Evolutionary conservation across 1,140 invertebrate genomes (phyloP).

Genomic region (Sweltsa coloradensis): DNA sequence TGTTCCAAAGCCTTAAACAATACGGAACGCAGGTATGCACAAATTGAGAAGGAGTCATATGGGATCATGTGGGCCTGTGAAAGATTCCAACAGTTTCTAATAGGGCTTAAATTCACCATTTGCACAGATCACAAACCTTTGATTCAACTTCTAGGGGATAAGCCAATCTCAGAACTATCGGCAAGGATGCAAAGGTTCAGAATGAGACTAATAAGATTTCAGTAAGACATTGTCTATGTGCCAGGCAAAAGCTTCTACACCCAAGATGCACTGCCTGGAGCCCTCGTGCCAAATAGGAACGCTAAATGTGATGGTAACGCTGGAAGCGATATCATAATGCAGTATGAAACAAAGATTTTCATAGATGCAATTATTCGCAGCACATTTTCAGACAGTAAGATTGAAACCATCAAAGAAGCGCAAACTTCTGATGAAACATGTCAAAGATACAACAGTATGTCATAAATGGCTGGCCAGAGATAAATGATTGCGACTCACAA

Average conservation of each 20-base stretch:
- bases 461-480: neutral
- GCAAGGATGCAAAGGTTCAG: neutral
- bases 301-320: neutral
- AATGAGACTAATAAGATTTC: neutral
- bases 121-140: neutral
- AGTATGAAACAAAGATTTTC: too few species aligned
- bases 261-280: neutral
- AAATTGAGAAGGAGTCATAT: neutral
- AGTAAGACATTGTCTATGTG: neutral
- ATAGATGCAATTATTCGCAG: neutral
- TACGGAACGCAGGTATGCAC: neutral
- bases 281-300: neutral
- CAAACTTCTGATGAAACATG: neutral
- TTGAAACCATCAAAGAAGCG: neutral
- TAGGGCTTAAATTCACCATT: neutral
- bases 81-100: neutral
- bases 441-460: neutral
- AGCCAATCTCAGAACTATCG: neutral
- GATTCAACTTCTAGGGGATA: neutral
- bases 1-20: neutral
- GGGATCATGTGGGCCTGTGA: neutral
- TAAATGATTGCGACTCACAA: neutral
- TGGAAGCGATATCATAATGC: too few species aligned
- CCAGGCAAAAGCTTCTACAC: neutral
- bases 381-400: neutral